Percentiles rank a stretch among this genome's conserved stretches.
These are phyloP conservation scores for Mirounga angustirostris DNA, from an alignment of 2,113 vertebrate species.

Conservation along the genomic window DNA sequence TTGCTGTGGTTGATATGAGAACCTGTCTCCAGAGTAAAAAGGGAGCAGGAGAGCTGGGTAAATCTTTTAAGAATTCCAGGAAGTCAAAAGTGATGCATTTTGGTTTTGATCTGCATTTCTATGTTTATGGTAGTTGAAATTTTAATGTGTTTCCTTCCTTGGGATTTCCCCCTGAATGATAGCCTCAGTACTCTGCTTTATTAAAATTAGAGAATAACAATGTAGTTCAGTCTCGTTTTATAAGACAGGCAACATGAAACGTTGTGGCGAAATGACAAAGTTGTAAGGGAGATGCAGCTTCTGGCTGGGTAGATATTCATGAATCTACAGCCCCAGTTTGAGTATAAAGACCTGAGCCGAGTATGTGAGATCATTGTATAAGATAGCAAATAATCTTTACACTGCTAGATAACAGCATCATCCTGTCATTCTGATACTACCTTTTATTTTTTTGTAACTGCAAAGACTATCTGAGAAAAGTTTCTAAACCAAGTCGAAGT, in stretches of 20 bases:
- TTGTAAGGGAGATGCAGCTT: not conserved
- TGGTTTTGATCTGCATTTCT: slow-evolving; percentile 18
- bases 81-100: slow-evolving; percentile 38
- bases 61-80: not conserved
- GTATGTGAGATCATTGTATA: not conserved
- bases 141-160: not conserved
- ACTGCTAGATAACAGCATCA: not conserved
- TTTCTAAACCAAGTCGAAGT: slow-evolving; percentile 38
- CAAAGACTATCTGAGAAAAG: not conserved
- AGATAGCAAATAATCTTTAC: not conserved
- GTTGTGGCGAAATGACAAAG: not conserved
- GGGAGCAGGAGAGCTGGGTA: not conserved
- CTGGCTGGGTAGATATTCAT: not conserved
- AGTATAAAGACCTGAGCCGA: not conserved
- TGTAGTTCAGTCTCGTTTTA: not conserved
- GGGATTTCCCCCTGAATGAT: not conserved
- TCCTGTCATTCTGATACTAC: not conserved
- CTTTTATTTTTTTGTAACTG: not conserved
- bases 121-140: not conserved
- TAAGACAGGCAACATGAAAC: not conserved
- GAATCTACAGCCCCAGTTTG: not conserved
- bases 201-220: not conserved
- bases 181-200: not conserved
- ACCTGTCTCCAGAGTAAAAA: not conserved
- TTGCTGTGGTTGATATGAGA: not conserved